Conservation (phyloP, 2,113 vertebrate species). For the Tympanuchus pallidicinctus region DNA sequence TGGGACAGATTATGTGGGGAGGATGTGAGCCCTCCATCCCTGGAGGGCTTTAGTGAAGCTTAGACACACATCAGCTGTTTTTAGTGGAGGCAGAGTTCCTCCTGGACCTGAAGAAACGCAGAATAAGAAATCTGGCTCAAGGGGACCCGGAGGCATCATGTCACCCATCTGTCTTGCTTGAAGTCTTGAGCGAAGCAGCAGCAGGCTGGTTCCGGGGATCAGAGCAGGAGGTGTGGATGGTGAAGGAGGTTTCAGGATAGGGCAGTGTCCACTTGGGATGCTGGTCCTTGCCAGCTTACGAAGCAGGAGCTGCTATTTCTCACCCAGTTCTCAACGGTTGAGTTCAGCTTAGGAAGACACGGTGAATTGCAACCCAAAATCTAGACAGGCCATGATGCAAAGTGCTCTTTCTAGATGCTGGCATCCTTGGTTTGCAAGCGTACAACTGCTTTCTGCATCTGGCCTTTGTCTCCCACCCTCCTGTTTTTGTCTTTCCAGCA, state of each 20-base stretch:
- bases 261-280: neutral
- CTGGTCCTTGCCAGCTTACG: neutral
- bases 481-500: neutral
- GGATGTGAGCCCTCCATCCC: neutral
- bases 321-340: neutral
- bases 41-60: neutral
- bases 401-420: neutral
- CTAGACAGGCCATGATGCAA: neutral
- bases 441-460: rapidly evolving
- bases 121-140: neutral
- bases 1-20: neutral
- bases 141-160: neutral
- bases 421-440: neutral
- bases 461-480: neutral
- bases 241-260: neutral
- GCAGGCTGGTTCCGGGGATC: neutral
- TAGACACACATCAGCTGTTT: neutral
- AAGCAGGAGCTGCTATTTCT: neutral
- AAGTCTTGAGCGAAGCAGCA: neutral
- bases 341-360: neutral
- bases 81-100: neutral
- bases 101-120: neutral
- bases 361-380: neutral
- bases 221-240: neutral
- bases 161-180: neutral